These are phyloP conservation scores for Chrysomela aeneicollis DNA, from an alignment of 2,888 invertebrate genomes.

Conservation along the genomic window DNA sequence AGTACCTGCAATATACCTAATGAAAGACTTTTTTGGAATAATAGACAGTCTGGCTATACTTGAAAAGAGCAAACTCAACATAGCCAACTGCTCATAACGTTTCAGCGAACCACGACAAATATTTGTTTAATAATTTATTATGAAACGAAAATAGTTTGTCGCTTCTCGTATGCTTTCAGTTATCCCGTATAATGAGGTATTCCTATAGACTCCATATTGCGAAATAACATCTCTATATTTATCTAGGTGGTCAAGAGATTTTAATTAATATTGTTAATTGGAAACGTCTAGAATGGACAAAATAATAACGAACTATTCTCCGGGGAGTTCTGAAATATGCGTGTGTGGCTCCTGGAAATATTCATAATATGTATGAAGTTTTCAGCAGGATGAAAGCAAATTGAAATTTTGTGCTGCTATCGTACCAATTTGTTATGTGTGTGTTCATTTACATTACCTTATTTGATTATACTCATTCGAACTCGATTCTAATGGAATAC, in stretches of 20 bases:
- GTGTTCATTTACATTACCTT: constrained; percentile 42
- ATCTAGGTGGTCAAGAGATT: constrained; percentile 57
- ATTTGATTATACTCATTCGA: constrained; percentile 39
- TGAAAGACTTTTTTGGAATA: neutral
- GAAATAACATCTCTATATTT: constrained; percentile 53
- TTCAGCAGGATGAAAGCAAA: constrained; percentile 34
- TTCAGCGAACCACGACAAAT: constrained; percentile 41
- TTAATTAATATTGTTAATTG: constrained; percentile 58
- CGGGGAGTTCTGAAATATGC: constrained; percentile 48
- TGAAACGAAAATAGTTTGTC: constrained; percentile 51
- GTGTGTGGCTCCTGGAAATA: constrained; percentile 42
- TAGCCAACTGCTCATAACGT: constrained; percentile 9
- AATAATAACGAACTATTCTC: constrained; percentile 52
- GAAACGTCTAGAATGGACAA: constrained; percentile 55
- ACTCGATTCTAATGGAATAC: constrained; percentile 39
- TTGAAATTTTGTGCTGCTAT: constrained; percentile 37
- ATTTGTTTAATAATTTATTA: constrained; percentile 51
- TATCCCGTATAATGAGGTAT: constrained; percentile 23
- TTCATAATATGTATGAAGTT: constrained; percentile 38
- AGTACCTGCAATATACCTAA: neutral
- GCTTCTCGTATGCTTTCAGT: constrained; percentile 21
- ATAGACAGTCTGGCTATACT: neutral
- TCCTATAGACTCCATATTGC: constrained; percentile 31
- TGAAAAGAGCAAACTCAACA: constrained; percentile 14
- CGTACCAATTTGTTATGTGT: constrained; percentile 43